A percentile compares a stretch with the other conserved stretches of the same genome.
phyloP scores from a whole-genome alignment of 2,113 vertebrate genomes.

The Talpa occidentalis region DNA sequence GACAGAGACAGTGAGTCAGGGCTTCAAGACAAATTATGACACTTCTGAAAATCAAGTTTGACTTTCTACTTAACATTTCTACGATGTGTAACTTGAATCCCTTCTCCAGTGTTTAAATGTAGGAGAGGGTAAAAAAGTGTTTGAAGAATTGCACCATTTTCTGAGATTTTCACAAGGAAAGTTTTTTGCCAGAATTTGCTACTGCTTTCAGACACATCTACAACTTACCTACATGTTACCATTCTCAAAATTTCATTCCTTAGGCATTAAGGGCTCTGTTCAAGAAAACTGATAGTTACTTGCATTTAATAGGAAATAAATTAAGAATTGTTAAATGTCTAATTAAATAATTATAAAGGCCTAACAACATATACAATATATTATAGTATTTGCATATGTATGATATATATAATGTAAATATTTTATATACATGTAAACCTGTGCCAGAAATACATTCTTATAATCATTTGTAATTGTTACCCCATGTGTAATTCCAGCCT shows the following conservation, averaged over 20 bases:
- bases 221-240: background rate
- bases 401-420: background rate
- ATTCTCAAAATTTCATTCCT: background rate
- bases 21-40: background rate
- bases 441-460: background rate
- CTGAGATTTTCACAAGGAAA: slow-evolving; percentile 36
- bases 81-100: background rate
- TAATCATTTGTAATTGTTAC: background rate
- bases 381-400: background rate
- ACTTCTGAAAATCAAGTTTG: background rate
- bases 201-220: background rate
- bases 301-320: background rate
- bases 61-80: background rate
- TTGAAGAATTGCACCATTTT: background rate
- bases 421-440: background rate
- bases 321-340: background rate
- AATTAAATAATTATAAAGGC: background rate
- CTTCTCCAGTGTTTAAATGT: background rate
- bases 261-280: background rate
- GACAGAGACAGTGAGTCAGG: background rate
- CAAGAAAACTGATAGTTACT: background rate
- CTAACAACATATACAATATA: background rate
- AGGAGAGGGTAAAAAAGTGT: background rate
- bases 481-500: background rate
- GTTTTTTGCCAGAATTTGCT: background rate